Conservation (phyloP, 2,888 invertebrate genomes). For the Unio delphinus region DNA sequence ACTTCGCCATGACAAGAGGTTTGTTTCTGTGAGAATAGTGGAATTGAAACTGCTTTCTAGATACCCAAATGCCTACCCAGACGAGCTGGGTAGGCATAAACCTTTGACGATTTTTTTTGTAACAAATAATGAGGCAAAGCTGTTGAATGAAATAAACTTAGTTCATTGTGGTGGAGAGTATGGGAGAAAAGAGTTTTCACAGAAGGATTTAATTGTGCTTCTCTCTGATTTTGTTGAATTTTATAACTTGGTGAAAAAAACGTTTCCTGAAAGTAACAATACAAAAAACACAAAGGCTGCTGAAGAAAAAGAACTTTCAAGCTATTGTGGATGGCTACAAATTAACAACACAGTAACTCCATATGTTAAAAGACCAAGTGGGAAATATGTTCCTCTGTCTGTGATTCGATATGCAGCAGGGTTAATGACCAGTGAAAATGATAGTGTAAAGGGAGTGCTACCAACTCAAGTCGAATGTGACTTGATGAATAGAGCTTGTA, state of each 20-base stretch:
- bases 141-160: conserved; percentile 92
- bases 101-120: conserved; percentile 95
- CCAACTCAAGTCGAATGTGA: conserved; percentile 60
- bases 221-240: conserved; percentile 89
- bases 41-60: conserved; percentile 82
- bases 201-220: conserved; percentile 90
- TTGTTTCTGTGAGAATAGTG: conserved; percentile 94
- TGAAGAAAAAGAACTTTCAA: conserved; percentile 12
- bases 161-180: conserved; percentile 93
- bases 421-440: conserved; percentile 46
- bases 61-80: conserved; percentile 74
- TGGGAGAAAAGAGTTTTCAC: conserved; percentile 88
- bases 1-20: conserved; percentile 85
- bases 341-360: conserved; percentile 92
- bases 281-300: conserved; percentile 2
- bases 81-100: conserved; percentile 89
- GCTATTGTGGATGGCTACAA: conserved; percentile 63
- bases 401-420: conserved; percentile 67
- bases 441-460: conserved; percentile 47
- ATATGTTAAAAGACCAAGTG: conserved; percentile 82
- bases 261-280: conserved; percentile 56
- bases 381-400: conserved; percentile 86
- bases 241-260: conserved; percentile 82
- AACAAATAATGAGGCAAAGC: conserved; percentile 89
- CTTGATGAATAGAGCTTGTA: conserved; percentile 62